Percentiles rank a stretch among this genome's conserved stretches.
These are phyloP conservation scores for Poeciliopsis occidentalis DNA, from an alignment of 2,113 vertebrate genomes.

Conservation along the genomic window DNA sequence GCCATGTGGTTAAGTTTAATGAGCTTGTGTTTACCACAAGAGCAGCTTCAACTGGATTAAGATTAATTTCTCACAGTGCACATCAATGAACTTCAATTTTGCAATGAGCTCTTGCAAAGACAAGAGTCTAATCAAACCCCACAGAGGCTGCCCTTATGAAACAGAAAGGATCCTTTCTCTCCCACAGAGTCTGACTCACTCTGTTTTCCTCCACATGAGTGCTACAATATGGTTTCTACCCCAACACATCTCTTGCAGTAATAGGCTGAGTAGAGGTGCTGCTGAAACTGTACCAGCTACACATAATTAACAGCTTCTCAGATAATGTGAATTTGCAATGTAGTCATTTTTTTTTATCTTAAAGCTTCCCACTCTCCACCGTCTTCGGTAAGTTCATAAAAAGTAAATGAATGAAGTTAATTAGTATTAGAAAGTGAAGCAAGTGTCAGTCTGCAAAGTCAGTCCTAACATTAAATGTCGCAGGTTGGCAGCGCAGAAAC, in stretches of 20 bases:
- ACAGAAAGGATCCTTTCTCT: conserved; percentile 14
- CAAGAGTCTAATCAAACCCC: conserved; percentile 5
- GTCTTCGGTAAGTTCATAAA: conserved; percentile 19
- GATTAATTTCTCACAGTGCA: not conserved
- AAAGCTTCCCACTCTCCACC: not conserved
- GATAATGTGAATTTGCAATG: not conserved
- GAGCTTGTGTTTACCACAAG: not conserved
- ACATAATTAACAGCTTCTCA: not conserved
- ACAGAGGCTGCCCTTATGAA: not conserved
- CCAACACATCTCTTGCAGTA: conserved; percentile 1
- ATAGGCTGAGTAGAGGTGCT: conserved; percentile 12
- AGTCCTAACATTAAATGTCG: conserved; percentile 16
- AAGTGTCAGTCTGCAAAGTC: conserved; percentile 16
- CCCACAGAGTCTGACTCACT: conserved; percentile 8
- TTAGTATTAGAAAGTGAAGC: conserved; percentile 22
- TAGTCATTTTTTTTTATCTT: not conserved
- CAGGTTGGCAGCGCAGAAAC: conserved; percentile 6
- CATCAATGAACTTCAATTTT: conserved; percentile 1
- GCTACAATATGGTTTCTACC: conserved; percentile 1
- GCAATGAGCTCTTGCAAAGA: conserved; percentile 6
- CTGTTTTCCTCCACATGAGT: not conserved
- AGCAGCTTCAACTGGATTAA: conserved; percentile 4
- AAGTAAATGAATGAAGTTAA: conserved; percentile 10
- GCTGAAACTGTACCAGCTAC: not conserved
- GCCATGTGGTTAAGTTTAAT: not conserved